Conservation (phyloP, 2,797 vertebrate genomes). For the Pogonophryne albipinna region DNA sequence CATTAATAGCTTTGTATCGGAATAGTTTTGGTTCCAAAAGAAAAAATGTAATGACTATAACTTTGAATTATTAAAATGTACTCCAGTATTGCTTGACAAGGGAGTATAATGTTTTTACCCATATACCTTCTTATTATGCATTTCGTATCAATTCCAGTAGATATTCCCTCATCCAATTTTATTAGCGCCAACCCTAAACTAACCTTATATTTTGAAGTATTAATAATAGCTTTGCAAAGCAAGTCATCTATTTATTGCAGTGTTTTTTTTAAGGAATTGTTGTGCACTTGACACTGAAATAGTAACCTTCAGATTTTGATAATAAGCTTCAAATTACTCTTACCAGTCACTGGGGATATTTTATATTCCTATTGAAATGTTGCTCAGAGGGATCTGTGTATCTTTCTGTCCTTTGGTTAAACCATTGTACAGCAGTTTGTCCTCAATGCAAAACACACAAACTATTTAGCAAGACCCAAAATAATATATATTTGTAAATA, state of each 20-base stretch:
- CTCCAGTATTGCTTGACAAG: background rate
- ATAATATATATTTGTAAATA: background rate
- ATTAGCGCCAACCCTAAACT: background rate
- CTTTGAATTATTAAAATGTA: no score
- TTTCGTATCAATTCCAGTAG: background rate
- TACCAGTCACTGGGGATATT: background rate
- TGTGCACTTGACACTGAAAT: slow-evolving; percentile 1
- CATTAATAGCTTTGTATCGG: background rate
- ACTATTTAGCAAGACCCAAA: background rate
- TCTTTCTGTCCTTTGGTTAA: background rate
- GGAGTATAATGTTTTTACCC: background rate
- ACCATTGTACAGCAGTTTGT: background rate
- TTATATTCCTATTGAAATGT: background rate
- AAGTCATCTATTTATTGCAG: background rate
- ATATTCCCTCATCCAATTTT: background rate
- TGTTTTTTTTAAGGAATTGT: background rate
- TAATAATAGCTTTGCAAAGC: background rate
- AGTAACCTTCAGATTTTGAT: background rate
- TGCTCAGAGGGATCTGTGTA: background rate
- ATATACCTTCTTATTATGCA: background rate
- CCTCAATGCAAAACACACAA: background rate
- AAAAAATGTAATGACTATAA: background rate
- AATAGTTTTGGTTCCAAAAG: background rate
- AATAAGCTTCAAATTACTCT: background rate
- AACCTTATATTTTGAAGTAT: background rate